A percentile compares a stretch with the other conserved stretches of the same genome.
phyloP scores from a whole-genome alignment of 2,888 invertebrate genomes.

The Spicauda simplicius region DNA sequence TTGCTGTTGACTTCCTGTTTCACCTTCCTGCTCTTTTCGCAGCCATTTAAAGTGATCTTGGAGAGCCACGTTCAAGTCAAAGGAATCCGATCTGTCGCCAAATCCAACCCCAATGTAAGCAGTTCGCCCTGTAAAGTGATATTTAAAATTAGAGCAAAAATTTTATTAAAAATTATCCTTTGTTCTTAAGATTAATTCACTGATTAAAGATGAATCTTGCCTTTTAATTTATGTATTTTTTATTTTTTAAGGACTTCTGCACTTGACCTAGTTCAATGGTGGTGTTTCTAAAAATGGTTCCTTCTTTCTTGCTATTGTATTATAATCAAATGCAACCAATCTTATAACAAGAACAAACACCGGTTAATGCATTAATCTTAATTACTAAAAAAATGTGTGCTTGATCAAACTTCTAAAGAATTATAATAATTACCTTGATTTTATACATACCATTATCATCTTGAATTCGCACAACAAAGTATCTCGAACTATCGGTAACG shows the following conservation, averaged over 20 bases:
- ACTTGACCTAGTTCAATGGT: too few species aligned
- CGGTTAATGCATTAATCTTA: not conserved
- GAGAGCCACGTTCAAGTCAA: conserved; percentile 98
- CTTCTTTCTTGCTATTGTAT: too few species aligned
- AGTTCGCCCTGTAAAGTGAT: conserved; percentile 85
- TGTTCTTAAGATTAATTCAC: too few species aligned
- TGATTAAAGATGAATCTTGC: too few species aligned
- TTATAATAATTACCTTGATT: too few species aligned
- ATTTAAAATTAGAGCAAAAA: not conserved
- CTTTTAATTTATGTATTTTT: too few species aligned
- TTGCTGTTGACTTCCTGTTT: conserved; percentile 90
- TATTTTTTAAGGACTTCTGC: too few species aligned
- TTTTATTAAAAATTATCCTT: not conserved
- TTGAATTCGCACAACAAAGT: conserved; percentile 97
- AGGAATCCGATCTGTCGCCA: conserved; percentile 98
- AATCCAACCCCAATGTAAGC: conserved; percentile 99
- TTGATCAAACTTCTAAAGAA: not conserved
- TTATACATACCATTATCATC: conserved; percentile 92
- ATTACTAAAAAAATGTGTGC: not conserved
- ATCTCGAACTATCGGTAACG: conserved; percentile 98
- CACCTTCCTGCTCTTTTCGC: conserved; percentile 92
- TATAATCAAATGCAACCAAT: too few species aligned
- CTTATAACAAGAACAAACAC: too few species aligned
- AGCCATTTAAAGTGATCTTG: conserved; percentile 99
- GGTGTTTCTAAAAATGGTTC: too few species aligned